A percentile compares a stretch with the other conserved stretches of the same genome.
These are phyloP conservation scores for Campylomormyrus tamandua DNA, from an alignment of 2,113 vertebrate genomes.

Conservation along the genomic window DNA sequence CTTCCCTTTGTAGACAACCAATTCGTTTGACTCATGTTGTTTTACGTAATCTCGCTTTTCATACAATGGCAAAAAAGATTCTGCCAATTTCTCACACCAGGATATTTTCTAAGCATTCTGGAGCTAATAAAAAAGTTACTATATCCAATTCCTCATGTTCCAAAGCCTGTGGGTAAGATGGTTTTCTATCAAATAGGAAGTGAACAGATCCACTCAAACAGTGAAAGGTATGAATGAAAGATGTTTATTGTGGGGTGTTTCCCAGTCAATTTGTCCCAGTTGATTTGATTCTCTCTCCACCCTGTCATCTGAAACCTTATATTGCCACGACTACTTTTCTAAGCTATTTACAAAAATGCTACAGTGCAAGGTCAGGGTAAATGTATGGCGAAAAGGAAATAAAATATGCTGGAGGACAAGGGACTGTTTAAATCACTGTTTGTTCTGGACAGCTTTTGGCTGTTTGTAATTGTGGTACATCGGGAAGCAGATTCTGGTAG, in stretches of 20 bases:
- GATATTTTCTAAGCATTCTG: background rate
- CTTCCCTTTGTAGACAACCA: background rate
- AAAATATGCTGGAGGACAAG: constrained; percentile 33
- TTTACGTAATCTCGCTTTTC: background rate
- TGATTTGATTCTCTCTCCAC: constrained; percentile 33
- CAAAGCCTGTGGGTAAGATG: constrained; percentile 18
- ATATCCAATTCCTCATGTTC: constrained; percentile 28
- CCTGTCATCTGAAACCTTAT: constrained; percentile 36
- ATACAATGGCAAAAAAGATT: constrained; percentile 15
- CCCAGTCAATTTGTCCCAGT: constrained; percentile 33
- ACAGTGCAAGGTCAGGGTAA: constrained; percentile 29
- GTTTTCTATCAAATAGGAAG: constrained; percentile 45
- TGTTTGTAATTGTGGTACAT: constrained; percentile 11
- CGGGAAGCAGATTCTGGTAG: background rate
- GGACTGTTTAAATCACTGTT: constrained; percentile 25
- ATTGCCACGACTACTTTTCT: constrained; percentile 38
- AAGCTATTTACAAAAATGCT: constrained; percentile 44
- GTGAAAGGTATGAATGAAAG: constrained; percentile 29
- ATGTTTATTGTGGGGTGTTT: constrained; percentile 33
- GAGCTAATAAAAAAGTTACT: constrained; percentile 16
- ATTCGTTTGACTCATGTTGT: background rate
- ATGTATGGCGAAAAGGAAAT: constrained; percentile 19
- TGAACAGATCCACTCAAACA: constrained; percentile 21
- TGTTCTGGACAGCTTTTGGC: background rate
- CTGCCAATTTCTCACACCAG: constrained; percentile 20